These are phyloP conservation scores for Chironomus tepperi DNA, from an alignment of 1,140 invertebrate species.

Conservation along the genomic window DNA sequence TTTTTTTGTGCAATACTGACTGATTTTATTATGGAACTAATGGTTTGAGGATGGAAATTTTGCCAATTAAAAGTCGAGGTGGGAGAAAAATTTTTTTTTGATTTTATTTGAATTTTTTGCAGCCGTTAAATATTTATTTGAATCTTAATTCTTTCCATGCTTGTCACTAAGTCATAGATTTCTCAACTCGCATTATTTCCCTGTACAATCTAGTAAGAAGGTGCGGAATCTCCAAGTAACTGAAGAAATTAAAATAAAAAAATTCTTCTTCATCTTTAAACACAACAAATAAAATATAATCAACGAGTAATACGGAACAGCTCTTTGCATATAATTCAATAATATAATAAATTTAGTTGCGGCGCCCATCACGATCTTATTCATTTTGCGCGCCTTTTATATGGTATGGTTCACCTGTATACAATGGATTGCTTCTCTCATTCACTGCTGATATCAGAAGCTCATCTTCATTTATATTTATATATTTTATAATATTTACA, in stretches of 20 bases:
- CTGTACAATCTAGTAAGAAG: too few species aligned
- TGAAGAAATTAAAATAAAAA: neutral
- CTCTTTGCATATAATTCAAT: conserved; percentile 2
- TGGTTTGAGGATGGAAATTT: too few species aligned
- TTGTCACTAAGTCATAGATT: too few species aligned
- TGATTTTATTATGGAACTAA: too few species aligned
- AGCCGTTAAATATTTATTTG: too few species aligned
- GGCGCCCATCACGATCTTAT: neutral
- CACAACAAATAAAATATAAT: neutral
- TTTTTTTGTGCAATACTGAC: too few species aligned
- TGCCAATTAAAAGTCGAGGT: too few species aligned
- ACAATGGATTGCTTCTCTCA: neutral
- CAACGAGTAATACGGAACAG: neutral
- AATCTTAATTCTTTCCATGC: too few species aligned
- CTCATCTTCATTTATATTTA: neutral
- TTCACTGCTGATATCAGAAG: neutral
- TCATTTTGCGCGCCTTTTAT: neutral
- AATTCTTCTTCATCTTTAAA: neutral
- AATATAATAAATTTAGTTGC: conserved; percentile 10
- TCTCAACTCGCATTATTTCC: too few species aligned
- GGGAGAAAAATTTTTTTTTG: too few species aligned
- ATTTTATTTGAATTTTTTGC: too few species aligned
- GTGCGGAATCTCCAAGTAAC: too few species aligned
- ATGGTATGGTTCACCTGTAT: neutral
- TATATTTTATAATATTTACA: neutral